phyloP scores from a whole-genome alignment of 2,888 invertebrate species.

The Leucozona laternaria region DNA sequence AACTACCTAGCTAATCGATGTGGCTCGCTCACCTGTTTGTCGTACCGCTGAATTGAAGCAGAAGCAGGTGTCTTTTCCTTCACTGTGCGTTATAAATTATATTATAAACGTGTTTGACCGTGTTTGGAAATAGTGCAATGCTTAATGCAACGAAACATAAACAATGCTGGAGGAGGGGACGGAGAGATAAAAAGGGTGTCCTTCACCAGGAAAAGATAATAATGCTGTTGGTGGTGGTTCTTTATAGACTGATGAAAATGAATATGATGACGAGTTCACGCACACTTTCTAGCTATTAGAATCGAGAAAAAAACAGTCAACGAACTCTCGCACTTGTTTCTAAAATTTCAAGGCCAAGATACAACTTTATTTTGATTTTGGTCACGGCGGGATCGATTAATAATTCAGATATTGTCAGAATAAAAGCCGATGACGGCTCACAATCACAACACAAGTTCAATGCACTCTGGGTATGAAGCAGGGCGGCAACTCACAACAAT shows the following conservation, averaged over 20 bases:
- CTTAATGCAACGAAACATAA: slow-evolving; percentile 23
- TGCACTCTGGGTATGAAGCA: slow-evolving; percentile 39
- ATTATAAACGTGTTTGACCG: slow-evolving; percentile 32
- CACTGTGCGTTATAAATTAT: slow-evolving; percentile 13
- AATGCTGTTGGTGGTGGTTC: neutral
- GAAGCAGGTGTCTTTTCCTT: slow-evolving; percentile 45
- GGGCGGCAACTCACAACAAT: neutral
- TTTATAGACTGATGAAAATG: neutral
- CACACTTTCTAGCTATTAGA: slow-evolving; percentile 27
- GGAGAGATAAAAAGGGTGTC: neutral
- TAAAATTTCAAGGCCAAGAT: slow-evolving; percentile 48
- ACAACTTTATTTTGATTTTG: neutral
- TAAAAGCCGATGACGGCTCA: slow-evolving; percentile 10
- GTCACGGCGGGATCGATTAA: slow-evolving; percentile 33
- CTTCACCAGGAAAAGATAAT: slow-evolving; percentile 5
- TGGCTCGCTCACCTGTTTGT: slow-evolving; percentile 38
- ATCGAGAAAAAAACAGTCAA: slow-evolving; percentile 27
- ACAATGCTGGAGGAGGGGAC: slow-evolving; percentile 1
- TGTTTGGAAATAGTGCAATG: slow-evolving; percentile 35
- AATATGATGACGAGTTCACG: neutral
- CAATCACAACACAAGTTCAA: slow-evolving; percentile 41
- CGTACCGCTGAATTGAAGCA: neutral
- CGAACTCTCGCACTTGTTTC: slow-evolving; percentile 38
- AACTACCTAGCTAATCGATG: neutral
- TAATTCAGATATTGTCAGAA: slow-evolving; percentile 20